Conservation (phyloP, 2,113 vertebrate genomes). For the Grammomys dolichurus region DNA sequence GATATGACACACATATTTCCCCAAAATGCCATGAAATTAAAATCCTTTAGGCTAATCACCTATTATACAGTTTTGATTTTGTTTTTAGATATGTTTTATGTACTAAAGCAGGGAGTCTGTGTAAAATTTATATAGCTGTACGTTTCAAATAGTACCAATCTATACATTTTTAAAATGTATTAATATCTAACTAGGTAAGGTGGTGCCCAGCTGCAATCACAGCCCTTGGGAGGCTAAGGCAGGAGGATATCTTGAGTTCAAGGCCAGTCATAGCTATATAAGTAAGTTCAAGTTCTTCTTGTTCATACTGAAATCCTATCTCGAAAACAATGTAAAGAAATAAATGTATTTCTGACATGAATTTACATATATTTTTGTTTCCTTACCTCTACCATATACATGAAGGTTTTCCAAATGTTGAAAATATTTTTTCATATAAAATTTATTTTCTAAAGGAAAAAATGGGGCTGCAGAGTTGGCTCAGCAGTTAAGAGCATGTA, state of each 20-base stretch:
- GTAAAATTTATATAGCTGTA: conserved; percentile 53
- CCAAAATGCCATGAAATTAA: conserved; percentile 33
- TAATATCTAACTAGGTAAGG: background rate
- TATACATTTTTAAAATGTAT: background rate
- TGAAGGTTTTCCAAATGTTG: conserved; percentile 59
- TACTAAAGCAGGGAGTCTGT: background rate
- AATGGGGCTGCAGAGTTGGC: background rate
- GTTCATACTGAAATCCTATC: background rate
- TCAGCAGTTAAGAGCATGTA: background rate
- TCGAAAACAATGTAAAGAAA: background rate
- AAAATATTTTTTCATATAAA: conserved; percentile 80
- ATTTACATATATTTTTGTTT: conserved; percentile 1
- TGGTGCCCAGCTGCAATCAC: background rate
- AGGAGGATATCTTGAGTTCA: background rate
- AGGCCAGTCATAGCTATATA: background rate
- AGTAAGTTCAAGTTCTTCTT: background rate
- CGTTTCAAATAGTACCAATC: conserved; percentile 36
- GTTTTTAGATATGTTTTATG: background rate
- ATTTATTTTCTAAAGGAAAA: conserved; percentile 66
- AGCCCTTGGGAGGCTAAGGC: background rate
- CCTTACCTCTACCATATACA: background rate
- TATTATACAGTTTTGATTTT: background rate
- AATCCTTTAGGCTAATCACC: conserved; percentile 37
- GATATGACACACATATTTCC: conserved; percentile 49
- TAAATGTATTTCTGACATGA: background rate